Evolutionary conservation across 2,888 invertebrate species (phyloP), one percentile per base, ranked within the genome.

Genomic region (Buathra laborator): DNA sequence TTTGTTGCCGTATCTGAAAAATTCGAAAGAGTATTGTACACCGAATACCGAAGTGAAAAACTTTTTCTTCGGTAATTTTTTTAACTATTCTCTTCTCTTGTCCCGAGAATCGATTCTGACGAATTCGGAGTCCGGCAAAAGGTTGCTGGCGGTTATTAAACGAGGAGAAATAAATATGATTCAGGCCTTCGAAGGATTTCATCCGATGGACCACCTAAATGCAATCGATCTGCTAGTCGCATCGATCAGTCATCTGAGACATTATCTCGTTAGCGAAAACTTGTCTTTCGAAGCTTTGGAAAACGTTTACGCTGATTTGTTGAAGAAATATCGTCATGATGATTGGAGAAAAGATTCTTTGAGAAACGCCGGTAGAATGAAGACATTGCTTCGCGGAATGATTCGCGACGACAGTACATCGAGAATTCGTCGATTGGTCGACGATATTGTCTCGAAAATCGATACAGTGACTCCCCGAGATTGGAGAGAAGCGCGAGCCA

Each of bases 221-320:
- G 24, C 66, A 46, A 78, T 19, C 24, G 66, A 84, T 32, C 37
- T 84, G 37, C 19, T 84, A 7, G 1, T 84, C 10, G 84, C 84
- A 19, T 70, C 67, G 9, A 48, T 84, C n/a, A 48, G 84, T 7
- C 67, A 66, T 19, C 71, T 84, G n/a, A 84, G 84, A 14, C 84
- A 84, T 84, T 56, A 70, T 7, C 76, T 48, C 48, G 72, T 4
- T 56, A 70, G 12, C 62, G 12, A 29, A 5, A 24, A 3, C 81
- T 14, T 29, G 9, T 67, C 43, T 10, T 16, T 59, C 14, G 59
- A 59, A 29, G 24, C 29, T 24, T 14, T 59, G 59, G 59, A 59
- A 29, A 19, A 24, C 1, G 14, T 59, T 10, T 59, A 59, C 14
- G 59, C 59, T 0, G 1, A 10, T 59, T 14, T 29, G 29, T 24